Conservation (phyloP, 2,888 invertebrate species). For the Lydus trimaculatus region DNA sequence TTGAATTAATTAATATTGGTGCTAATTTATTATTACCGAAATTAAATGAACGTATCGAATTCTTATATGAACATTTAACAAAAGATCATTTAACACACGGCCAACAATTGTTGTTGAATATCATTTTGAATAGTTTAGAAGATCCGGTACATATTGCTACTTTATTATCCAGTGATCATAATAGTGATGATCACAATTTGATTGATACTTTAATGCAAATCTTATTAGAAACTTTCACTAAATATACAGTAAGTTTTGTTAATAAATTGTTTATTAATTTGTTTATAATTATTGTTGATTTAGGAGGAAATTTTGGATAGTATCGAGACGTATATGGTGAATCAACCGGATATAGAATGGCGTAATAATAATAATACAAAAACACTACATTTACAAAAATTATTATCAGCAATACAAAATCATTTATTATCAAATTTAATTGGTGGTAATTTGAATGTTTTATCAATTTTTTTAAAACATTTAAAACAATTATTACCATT, state of each 20-base stretch:
- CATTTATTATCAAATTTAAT: conserved; percentile 66
- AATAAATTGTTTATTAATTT: too few species aligned
- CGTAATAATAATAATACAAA: conserved; percentile 48
- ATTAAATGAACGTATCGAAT: conserved; percentile 65
- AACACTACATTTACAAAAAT: conserved; percentile 61
- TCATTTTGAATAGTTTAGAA: conserved; percentile 68
- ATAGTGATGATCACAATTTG: conserved; percentile 57
- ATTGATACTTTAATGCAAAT: conserved; percentile 65
- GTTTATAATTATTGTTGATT: conserved; percentile 23
- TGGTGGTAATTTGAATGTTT: conserved; percentile 20
- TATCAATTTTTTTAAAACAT: conserved; percentile 37
- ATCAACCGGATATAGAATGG: conserved; percentile 48
- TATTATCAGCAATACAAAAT: conserved; percentile 67
- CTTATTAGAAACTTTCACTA: conserved; percentile 63
- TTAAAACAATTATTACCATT: conserved; percentile 52
- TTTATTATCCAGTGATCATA: conserved; percentile 56
- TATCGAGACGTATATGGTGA: conserved; percentile 48
- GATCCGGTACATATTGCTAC: conserved; percentile 67
- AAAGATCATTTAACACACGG: conserved; percentile 64
- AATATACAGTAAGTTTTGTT: conserved; percentile 64
- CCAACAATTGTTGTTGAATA: conserved; percentile 67
- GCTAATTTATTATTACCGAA: conserved; percentile 68
- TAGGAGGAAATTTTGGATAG: conserved; percentile 53
- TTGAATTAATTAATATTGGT: conserved; percentile 67
- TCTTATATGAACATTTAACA: conserved; percentile 66